Conservation (phyloP, 2,797 vertebrate genomes). For the Antrozous pallidus region DNA sequence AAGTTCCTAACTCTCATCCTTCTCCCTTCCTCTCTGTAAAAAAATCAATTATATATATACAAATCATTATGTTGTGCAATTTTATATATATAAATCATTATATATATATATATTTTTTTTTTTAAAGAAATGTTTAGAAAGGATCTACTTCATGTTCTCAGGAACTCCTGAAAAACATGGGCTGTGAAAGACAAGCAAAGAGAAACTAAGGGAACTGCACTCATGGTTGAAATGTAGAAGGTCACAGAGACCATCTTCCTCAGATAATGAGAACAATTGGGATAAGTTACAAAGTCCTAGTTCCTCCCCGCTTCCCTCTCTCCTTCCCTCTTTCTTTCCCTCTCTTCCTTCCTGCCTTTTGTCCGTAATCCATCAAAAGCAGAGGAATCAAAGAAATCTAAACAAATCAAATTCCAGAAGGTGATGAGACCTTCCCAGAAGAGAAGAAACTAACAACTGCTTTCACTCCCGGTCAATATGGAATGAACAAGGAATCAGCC, state of each 20-base stretch:
- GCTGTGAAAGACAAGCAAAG: background rate
- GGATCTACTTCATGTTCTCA: background rate
- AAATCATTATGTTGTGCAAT: no score
- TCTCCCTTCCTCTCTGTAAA: no score
- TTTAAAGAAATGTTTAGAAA: background rate
- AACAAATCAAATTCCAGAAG: background rate
- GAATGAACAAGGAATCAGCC: background rate
- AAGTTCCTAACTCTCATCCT: no score
- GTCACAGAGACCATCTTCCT: background rate
- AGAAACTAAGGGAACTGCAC: background rate
- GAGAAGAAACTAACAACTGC: background rate
- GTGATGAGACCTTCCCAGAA: background rate
- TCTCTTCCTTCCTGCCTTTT: background rate
- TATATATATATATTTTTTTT: no score
- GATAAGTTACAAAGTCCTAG: background rate
- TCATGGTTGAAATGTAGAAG: background rate
- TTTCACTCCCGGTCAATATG: background rate
- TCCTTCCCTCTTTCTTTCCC: background rate
- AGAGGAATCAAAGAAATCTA: background rate
- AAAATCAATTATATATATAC: no score
- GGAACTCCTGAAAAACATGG: background rate
- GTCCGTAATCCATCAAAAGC: background rate
- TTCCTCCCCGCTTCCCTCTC: background rate
- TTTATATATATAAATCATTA: no score
- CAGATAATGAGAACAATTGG: background rate